These are phyloP conservation scores for Liparis tanakae DNA, from an alignment of 2,797 vertebrate genomes.

Conservation along the genomic window DNA sequence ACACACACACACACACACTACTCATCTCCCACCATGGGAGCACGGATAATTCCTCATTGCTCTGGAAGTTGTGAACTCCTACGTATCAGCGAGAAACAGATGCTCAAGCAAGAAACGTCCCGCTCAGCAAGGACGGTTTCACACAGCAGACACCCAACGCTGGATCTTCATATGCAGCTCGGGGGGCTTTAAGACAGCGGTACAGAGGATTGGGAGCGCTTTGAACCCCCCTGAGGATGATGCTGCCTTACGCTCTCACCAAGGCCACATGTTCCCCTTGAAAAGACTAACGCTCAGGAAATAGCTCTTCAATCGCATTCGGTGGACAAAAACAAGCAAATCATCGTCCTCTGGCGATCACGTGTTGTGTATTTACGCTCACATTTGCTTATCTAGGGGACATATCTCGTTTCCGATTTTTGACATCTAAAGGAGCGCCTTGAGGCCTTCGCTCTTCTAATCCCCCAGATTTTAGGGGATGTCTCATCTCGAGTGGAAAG, in stretches of 20 bases:
- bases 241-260: conserved; percentile 50
- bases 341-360: conserved; percentile 42
- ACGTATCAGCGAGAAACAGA: conserved; percentile 78
- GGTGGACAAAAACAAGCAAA: conserved; percentile 59
- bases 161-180: conserved; percentile 56
- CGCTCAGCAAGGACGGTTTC: conserved; percentile 59
- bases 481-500: conserved; percentile 58
- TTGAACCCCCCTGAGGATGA: conserved; percentile 61
- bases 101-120: conserved; percentile 52
- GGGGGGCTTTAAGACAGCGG: conserved; percentile 57
- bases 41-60: conserved; percentile 60
- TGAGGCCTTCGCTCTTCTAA: conserved; percentile 44
- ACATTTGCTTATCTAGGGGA: conserved; percentile 76
- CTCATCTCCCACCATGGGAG: conserved; percentile 65
- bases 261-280: conserved; percentile 49
- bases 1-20: conserved; percentile 70
- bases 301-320: conserved; percentile 34
- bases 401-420: conserved; percentile 69
- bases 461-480: conserved; percentile 63
- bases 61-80: conserved; percentile 59
- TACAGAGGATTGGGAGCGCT: conserved; percentile 54
- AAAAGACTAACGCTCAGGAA: conserved; percentile 50
- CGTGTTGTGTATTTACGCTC: conserved; percentile 70
- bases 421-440: conserved; percentile 61
- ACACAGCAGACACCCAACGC: conserved; percentile 53